phyloP scores from a whole-genome alignment of 2,888 invertebrate genomes.

The Amphipoea lucens region DNA sequence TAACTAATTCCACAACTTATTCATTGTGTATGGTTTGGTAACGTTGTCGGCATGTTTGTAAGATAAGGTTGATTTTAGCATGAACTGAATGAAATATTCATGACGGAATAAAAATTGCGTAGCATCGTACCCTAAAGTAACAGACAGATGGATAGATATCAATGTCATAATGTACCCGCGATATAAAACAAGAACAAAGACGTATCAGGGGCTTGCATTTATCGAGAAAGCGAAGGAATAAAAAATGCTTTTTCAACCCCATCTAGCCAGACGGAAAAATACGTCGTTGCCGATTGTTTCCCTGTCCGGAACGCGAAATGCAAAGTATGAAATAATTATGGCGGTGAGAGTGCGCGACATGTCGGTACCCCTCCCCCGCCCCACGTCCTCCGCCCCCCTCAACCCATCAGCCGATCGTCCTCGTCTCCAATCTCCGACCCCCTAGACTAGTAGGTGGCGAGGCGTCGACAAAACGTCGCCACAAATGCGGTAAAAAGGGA shows the following conservation, averaged over 20 bases:
- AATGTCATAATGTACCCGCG: slow-evolving; percentile 31
- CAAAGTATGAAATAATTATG: slow-evolving; percentile 89
- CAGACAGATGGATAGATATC: slow-evolving; percentile 41
- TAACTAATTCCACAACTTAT: slow-evolving; percentile 51
- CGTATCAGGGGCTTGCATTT: slow-evolving; percentile 69
- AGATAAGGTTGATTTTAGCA: slow-evolving; percentile 26
- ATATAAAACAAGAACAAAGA: slow-evolving; percentile 55
- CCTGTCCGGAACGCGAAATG: slow-evolving; percentile 81
- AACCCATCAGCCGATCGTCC: slow-evolving; percentile 66
- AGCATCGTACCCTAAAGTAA: slow-evolving; percentile 27
- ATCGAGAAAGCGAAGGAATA: slow-evolving; percentile 73
- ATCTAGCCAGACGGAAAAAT: slow-evolving; percentile 82
- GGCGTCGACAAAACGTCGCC: slow-evolving; percentile 80
- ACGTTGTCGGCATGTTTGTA: slow-evolving; percentile 16
- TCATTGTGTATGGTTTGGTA: slow-evolving; percentile 29
- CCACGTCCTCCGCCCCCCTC: slow-evolving; percentile 53
- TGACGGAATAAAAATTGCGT: slow-evolving; percentile 30
- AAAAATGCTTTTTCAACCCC: slow-evolving; percentile 72
- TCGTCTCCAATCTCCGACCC: slow-evolving; percentile 66
- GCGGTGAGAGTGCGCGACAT: slow-evolving; percentile 81
- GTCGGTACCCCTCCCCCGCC: slow-evolving; percentile 63
- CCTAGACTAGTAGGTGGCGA: slow-evolving; percentile 70
- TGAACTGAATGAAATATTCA: slow-evolving; percentile 37
- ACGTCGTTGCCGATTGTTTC: slow-evolving; percentile 83
- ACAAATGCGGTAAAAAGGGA: slow-evolving; percentile 85